Evolutionary conservation across 1,140 invertebrate genomes (phyloP), one percentile per base, ranked within the genome.

Genomic region (Epicauta chinensis): DNA sequence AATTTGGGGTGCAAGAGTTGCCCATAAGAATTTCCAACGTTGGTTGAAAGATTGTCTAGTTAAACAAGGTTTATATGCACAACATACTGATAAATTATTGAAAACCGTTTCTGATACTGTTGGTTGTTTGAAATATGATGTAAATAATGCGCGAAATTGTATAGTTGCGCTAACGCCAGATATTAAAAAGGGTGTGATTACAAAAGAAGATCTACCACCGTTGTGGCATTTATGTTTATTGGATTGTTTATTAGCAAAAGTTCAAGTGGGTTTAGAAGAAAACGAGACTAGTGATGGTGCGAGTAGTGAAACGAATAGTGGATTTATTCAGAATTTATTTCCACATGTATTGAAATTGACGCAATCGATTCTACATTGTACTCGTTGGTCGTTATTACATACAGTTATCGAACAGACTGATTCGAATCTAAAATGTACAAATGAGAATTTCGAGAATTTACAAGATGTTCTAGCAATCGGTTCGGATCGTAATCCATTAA

Each of bases 11-110:
- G 81, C 87, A 15, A 68, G 87, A 35, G 75, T 86, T 35, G 78
- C 77, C 46, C 80, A 87, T 68, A 84, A 86, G 71, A 78, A 80
- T 11, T 89, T 86, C 71, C 79, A 77, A 58, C 76, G 79, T 2
- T 90, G 86, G 87, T 73, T 80, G 15, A 76, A 89, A 76, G 89
- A 92, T 65, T 86, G 82, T 46, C 74, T 93, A n/a, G 86, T 91
- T 3, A 92, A 93, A 65, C 91, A 93, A 78, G 89, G 90, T 38
- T 81, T 92, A 77, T 91, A 86, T 47, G 87, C 84, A 0, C 83
- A 79, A 71, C 84, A 89, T 65, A 87, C 89, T 1, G 89, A 91
- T 62, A 81, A 81, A 56, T 71, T 91, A 34, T 64, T 92, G 13
- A 82, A 84, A 58, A 81, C 78, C 2, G 86, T 90, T 1, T 73